Percentiles rank a stretch among this genome's conserved stretches.
Conservation (phyloP, 1,140 invertebrate genomes). For the Adoxophyes honmai region DNA sequence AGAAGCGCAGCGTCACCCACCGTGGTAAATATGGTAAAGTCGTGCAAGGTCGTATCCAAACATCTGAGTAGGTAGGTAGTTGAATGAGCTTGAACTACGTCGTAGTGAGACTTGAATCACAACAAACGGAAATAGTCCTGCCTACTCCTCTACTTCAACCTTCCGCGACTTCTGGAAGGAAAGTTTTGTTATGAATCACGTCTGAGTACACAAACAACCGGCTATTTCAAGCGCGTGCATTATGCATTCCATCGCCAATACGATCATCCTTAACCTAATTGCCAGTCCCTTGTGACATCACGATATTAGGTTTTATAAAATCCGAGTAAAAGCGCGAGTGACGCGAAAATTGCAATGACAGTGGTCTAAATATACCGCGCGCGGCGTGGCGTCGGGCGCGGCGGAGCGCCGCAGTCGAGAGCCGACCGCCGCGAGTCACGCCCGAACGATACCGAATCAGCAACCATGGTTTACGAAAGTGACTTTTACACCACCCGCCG, state of each 20-base stretch:
- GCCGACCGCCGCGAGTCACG: slow-evolving; percentile 64
- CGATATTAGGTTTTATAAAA: slow-evolving; percentile 41
- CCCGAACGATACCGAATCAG: slow-evolving; percentile 60
- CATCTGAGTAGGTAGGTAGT: no score
- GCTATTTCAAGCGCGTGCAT: background rate
- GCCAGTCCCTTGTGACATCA: slow-evolving; percentile 36
- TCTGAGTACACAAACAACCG: background rate
- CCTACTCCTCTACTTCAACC: background rate
- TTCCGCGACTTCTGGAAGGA: slow-evolving; percentile 2
- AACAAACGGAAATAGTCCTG: background rate
- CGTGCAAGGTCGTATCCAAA: no score
- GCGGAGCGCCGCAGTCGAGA: slow-evolving; percentile 59
- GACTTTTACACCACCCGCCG: slow-evolving; percentile 92
- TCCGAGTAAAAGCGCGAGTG: slow-evolving; percentile 51
- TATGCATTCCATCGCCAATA: slow-evolving; percentile 33
- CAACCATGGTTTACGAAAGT: slow-evolving; percentile 92
- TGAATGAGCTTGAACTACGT: background rate
- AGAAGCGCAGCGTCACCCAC: no score
- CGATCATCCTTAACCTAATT: slow-evolving; percentile 69
- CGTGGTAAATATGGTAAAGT: no score
- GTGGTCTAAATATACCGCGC: slow-evolving; percentile 72
- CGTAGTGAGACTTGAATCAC: slow-evolving; percentile 11
- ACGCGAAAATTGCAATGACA: slow-evolving; percentile 75
- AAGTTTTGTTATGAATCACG: slow-evolving; percentile 1
- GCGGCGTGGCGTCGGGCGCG: slow-evolving; percentile 40